These are phyloP conservation scores for Drosophila percnosoma DNA, from an alignment of 2,888 invertebrate species.

Conservation along the genomic window DNA sequence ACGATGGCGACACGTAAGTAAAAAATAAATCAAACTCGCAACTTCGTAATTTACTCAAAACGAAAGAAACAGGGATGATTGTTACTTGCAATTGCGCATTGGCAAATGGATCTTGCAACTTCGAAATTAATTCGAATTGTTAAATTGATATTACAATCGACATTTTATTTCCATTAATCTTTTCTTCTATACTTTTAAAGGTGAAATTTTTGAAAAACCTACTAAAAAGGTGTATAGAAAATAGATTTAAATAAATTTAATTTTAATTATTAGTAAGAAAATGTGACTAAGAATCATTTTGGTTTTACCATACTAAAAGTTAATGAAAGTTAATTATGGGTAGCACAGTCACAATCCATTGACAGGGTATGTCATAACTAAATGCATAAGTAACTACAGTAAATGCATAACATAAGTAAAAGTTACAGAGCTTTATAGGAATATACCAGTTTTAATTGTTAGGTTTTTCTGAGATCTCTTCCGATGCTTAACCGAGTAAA, in stretches of 20 bases:
- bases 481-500: neutral
- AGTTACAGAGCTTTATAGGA: neutral
- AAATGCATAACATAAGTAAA: neutral
- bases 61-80: neutral
- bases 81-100: conserved; percentile 6
- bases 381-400: neutral
- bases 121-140: neutral
- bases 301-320: neutral
- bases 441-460: neutral
- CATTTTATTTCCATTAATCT: neutral
- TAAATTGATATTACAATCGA: neutral
- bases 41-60: conserved; percentile 52
- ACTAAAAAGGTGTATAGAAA: neutral
- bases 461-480: neutral
- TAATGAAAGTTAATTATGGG: neutral
- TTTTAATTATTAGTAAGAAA: neutral
- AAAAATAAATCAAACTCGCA: conserved; percentile 14
- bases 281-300: neutral
- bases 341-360: neutral
- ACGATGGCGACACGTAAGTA: conserved; percentile 95
- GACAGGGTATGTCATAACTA: neutral
- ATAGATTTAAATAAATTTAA: neutral
- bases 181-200: neutral
- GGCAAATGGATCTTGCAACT: neutral
- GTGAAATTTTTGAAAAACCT: neutral